These are phyloP conservation scores for Steinernema carpocapsae DNA, from an alignment of 2,888 invertebrate genomes.

Conservation along the genomic window DNA sequence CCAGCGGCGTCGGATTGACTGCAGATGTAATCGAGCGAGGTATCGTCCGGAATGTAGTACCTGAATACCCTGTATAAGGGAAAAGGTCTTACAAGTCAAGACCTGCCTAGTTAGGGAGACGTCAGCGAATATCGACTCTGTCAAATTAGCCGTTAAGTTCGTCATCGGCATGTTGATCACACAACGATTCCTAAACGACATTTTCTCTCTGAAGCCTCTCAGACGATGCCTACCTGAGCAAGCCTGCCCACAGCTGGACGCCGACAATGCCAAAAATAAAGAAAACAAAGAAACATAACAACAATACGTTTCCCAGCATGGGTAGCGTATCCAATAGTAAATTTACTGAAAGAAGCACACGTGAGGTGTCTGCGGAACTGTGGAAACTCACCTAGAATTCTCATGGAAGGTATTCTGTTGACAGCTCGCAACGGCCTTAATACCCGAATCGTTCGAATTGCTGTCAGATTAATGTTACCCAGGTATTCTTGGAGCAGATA, in stretches of 20 bases:
- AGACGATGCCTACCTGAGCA: constrained; percentile 81
- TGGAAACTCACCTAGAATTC: constrained; percentile 66
- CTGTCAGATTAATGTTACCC: constrained; percentile 95
- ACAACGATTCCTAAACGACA: constrained; percentile 63
- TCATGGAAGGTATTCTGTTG: constrained; percentile 95
- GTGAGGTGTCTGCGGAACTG: constrained; percentile 1
- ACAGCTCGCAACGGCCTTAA: constrained; percentile 94
- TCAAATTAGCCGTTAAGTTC: constrained; percentile 53
- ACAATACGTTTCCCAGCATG: constrained; percentile 94
- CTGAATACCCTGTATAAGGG: constrained; percentile 42
- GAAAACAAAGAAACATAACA: constrained; percentile 99
- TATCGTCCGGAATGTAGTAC: constrained; percentile 69
- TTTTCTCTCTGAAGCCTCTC: not conserved
- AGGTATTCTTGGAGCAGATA: constrained; percentile 80
- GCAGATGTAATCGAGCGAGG: constrained; percentile 90
- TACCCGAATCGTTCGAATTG: constrained; percentile 96
- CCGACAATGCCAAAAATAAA: constrained; percentile 99
- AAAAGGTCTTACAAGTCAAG: constrained; percentile 2
- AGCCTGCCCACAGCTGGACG: constrained; percentile 98
- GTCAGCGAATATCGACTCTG: constrained; percentile 53
- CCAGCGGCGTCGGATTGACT: constrained; percentile 87
- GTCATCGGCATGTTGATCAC: constrained; percentile 62
- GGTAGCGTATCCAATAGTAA: constrained; percentile 95
- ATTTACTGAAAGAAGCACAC: constrained; percentile 80
- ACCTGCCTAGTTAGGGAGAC: constrained; percentile 60